phyloP scores from a whole-genome alignment of 2,113 vertebrate genomes.

The Hippolais icterina region DNA sequence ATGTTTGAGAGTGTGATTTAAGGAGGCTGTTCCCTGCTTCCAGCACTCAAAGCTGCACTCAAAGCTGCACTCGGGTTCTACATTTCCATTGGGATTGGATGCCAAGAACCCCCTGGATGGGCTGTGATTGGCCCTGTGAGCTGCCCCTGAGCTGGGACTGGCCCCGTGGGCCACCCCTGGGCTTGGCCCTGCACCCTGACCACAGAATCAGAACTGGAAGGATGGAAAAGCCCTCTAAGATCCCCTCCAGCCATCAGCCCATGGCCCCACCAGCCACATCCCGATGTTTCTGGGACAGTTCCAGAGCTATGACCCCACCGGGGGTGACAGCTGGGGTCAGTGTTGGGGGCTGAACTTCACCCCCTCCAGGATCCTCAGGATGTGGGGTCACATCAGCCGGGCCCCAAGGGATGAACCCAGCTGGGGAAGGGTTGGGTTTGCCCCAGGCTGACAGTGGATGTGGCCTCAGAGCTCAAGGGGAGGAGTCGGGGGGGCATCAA shows the following conservation, averaged over 20 bases:
- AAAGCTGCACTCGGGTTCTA: neutral
- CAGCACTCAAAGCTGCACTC: neutral
- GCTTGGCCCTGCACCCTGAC: neutral
- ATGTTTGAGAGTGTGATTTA: neutral
- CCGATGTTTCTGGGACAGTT: accelerated
- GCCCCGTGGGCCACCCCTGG: too few relatives aligned
- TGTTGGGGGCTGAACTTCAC: neutral
- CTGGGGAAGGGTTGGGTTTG: neutral
- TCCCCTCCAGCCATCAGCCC: neutral
- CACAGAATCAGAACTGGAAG: neutral
- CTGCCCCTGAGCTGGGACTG: neutral
- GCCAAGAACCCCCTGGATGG: neutral
- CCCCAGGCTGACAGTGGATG: neutral
- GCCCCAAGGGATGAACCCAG: neutral
- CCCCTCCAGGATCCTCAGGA: neutral
- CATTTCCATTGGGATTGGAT: neutral
- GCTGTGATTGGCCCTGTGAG: neutral
- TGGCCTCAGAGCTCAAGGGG: neutral
- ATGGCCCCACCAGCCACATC: accelerated
- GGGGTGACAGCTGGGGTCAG: neutral
- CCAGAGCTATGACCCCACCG: neutral
- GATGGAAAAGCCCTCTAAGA: neutral
- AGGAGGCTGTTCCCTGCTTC: neutral
- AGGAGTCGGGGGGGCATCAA: neutral
- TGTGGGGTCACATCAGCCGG: neutral